Percentiles rank a stretch among this genome's conserved stretches.
phyloP scores from a whole-genome alignment of 2,888 invertebrate genomes.

The Neoascia interrupta region DNA sequence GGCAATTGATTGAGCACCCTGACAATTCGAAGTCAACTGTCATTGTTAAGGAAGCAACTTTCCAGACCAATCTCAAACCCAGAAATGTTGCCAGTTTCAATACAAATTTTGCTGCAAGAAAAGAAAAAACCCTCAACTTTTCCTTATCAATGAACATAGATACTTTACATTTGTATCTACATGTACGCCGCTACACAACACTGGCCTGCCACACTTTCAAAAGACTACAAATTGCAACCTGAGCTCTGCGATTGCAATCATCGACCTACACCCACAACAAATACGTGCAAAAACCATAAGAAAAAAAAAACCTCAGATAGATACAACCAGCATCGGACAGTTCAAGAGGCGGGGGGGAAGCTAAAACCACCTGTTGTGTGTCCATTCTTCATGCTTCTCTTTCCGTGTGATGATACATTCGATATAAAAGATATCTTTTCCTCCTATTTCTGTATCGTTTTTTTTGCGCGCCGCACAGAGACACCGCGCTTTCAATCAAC shows the following conservation, averaged over 20 bases:
- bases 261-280: slow-evolving; percentile 68
- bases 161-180: slow-evolving; percentile 33
- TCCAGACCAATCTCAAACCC: no score
- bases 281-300: no score
- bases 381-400: slow-evolving; percentile 41
- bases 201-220: slow-evolving; percentile 66
- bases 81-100: no score
- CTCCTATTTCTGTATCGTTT: slow-evolving; percentile 32
- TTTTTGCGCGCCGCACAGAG: background rate
- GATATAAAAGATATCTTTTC: slow-evolving; percentile 74
- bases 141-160: no score
- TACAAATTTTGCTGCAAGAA: no score
- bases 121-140: no score
- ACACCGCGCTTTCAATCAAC: slow-evolving; percentile 51
- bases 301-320: no score
- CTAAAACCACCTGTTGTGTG: slow-evolving; percentile 65
- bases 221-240: slow-evolving; percentile 24
- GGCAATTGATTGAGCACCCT: no score
- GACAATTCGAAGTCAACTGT: no score
- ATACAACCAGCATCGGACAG: no score
- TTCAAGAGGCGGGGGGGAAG: no score
- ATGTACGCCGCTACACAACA: slow-evolving; percentile 16
- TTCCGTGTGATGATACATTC: slow-evolving; percentile 45
- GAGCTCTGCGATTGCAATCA: slow-evolving; percentile 56
- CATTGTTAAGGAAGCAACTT: no score